Base-by-base conservation (phyloP, 2,888 invertebrate genomes). In the Oscheius onirici region DNA sequence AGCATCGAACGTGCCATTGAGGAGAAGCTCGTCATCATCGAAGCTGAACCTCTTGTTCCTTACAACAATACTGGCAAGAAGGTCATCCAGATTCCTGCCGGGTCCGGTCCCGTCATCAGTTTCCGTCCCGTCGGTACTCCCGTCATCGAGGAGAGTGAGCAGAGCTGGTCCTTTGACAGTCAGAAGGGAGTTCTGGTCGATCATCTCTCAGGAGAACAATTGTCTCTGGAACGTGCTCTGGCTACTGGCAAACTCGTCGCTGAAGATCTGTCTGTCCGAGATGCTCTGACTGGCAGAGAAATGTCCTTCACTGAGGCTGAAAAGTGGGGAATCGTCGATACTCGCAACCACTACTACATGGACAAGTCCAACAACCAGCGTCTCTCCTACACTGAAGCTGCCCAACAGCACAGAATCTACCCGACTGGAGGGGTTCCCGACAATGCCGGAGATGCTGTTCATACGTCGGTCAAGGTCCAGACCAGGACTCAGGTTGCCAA, bases 331-430 rank as follows among this genome's bases (percentile, higher is more conserved):
- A 87, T 90, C 54, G 83, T 90, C 66, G 88, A 89, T 76, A 72
- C 82, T 46, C 84, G 88, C 49, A 71, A 72, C 17, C 75, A 80
- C 74, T 77, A 86, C 86, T 80, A 88, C 72, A 71, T 86, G 26
- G 86, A 87, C 79, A 87, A 87, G 74, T 73, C 76, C 11, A 80
- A 84, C 69, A 84, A 84, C 73, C 79, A 82, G 63, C 68, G 87
- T 41, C 75, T 83, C 73, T 92, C 94, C 0, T 91, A 95, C 80
- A 92, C 94, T 11, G 93, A 94, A 89, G 91, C 95, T 54, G 91
- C 94, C 76, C 91, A 92, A 78, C 94, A 95, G 89, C 96, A 95
- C 58, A 91, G 95, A 41, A 91, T 95, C 75, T 87, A 82, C 67
- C 84, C 86, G 1, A 84, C 84, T 61, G 88, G 88, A 57, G 87